These are phyloP conservation scores for Macaca mulatta DNA, from an alignment of 2,113 vertebrate genomes.

Conservation along the genomic window DNA sequence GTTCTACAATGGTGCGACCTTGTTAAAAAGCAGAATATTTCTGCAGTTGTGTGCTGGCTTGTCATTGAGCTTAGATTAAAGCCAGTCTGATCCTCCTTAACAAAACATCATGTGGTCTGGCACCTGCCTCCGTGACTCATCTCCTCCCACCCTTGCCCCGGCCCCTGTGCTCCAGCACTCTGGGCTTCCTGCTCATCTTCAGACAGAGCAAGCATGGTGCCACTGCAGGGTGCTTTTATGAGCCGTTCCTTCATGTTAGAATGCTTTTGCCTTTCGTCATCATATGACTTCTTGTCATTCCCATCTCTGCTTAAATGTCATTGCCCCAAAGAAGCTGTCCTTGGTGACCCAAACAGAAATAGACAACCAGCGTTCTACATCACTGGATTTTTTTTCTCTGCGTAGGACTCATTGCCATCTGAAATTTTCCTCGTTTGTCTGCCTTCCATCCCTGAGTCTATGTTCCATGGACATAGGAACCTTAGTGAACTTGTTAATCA, in stretches of 20 bases:
- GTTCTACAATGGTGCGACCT: neutral
- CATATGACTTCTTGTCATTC: neutral
- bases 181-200: neutral
- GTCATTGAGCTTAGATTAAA: neutral
- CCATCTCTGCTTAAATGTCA: neutral
- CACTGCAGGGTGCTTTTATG: fast-evolving
- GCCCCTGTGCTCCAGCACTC: fast-evolving
- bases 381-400: neutral
- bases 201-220: fast-evolving
- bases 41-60: neutral
- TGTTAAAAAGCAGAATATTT: neutral
- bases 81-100: neutral
- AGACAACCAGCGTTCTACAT: neutral
- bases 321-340: neutral
- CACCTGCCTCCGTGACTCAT: neutral
- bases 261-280: neutral
- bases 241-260: neutral
- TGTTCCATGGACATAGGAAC: neutral
- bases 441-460: neutral
- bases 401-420: neutral
- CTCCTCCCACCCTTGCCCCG: neutral
- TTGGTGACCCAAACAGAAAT: neutral
- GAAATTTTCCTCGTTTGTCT: neutral
- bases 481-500: neutral
- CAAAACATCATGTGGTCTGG: neutral